Base-by-base conservation (phyloP, 2,797 vertebrate genomes). In the Enteromius anoplus region DNA sequence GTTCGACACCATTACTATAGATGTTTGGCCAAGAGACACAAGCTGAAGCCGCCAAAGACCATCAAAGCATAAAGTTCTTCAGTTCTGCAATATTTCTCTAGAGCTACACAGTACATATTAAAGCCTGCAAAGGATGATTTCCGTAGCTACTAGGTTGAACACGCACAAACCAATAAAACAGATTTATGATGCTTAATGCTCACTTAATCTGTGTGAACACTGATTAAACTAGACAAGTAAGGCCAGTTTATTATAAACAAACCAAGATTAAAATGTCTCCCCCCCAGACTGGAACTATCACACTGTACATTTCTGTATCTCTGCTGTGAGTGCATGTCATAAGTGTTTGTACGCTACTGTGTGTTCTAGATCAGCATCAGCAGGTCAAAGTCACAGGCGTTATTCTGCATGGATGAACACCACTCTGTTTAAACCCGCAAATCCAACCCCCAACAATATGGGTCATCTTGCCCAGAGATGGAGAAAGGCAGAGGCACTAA, bases 381-480 rank as follows among this genome's bases (percentile, higher is more conserved):
- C 89, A 89, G 89, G 89, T 91, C 89, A 90, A 84, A 87, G 87
- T 73, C 84, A 87, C 75, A 72, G 86, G 78, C 70, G 86, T 88
- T 84, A 88, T 88, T 84, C 85, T 26, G 76, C 84, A 81, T 89
- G 90, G 92, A 86, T 86, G 81, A 37, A 85, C 53, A 71, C 83
- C 80, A 82, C 89, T 90, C 84, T 55, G 55, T 53, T 72, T 81
- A 37, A 86, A 85, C 81, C 73, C 82, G 78, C 71, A 85, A 73
- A 66, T 73, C 85, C 66, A 79, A 42, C 66, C 62, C 81, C 32
- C 45, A 75, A 86, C 77, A 85, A 87, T 82, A 76, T 81, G 82
- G 62, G 83, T 76, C 81, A 84, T 85, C 76, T 88, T 86, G 88
- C 81, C 37, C 65, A 87, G 77, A 85, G 66, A 70, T 53, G 65